phyloP scores from a whole-genome alignment of 2,797 vertebrate genomes.

The Alosa sapidissima region DNA sequence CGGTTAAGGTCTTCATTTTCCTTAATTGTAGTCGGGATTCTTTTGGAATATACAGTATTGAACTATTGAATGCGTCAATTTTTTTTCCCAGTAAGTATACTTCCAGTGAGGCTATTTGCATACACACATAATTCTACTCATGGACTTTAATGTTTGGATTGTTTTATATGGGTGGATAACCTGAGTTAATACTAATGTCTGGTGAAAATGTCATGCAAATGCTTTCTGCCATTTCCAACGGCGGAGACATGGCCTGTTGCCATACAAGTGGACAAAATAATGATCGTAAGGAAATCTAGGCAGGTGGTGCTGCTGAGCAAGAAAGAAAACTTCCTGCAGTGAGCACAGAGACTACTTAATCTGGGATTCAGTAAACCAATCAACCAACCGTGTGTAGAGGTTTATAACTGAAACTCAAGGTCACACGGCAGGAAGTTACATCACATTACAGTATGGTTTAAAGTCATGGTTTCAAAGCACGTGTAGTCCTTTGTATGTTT shows the following conservation, averaged over 20 bases:
- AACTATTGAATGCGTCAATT: too few relatives aligned
- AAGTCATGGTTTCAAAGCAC: conserved; percentile 4
- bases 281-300: too few relatives aligned
- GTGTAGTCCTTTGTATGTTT: not conserved
- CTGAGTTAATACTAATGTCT: too few relatives aligned
- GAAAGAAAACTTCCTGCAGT: not conserved
- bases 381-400: not conserved
- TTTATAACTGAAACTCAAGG: conserved; percentile 1
- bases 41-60: too few relatives aligned
- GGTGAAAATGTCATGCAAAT: too few relatives aligned
- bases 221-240: too few relatives aligned
- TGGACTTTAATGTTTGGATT: too few relatives aligned
- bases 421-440: not conserved
- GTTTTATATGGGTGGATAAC: too few relatives aligned
- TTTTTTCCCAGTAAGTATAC: too few relatives aligned
- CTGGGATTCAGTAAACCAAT: not conserved
- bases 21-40: too few relatives aligned
- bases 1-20: too few relatives aligned
- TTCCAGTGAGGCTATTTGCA: not conserved
- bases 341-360: not conserved
- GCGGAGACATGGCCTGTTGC: not conserved
- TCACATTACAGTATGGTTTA: conserved; percentile 5
- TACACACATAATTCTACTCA: too few relatives aligned
- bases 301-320: not conserved
- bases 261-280: not conserved